phyloP scores from a whole-genome alignment of 2,888 invertebrate genomes.

The Galerucella pusilla region DNA sequence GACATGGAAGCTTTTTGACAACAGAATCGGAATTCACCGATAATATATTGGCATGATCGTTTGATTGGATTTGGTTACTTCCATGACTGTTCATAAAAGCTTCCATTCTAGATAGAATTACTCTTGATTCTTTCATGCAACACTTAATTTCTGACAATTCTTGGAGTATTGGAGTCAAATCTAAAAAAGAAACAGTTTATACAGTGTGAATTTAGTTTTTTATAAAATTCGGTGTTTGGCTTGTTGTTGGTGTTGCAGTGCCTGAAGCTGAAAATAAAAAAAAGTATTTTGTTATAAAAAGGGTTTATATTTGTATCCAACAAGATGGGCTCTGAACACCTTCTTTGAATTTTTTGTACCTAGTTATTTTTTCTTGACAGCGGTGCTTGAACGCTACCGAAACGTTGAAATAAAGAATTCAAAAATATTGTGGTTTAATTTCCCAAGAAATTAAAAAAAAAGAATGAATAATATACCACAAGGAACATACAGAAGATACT shows the following conservation, averaged over 20 bases:
- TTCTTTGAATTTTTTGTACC: too few relatives aligned
- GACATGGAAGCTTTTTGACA: conserved; percentile 28
- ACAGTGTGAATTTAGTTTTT: conserved; percentile 11
- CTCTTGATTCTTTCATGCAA: conserved; percentile 30
- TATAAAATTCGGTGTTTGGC: conserved; percentile 20
- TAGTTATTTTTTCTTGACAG: too few relatives aligned
- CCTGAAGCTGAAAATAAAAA: conserved; percentile 23
- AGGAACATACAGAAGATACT: too few relatives aligned
- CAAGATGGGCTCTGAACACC: too few relatives aligned
- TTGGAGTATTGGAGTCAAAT: conserved; percentile 27
- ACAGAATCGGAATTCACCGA: conserved; percentile 18
- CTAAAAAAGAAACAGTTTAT: conserved; percentile 28
- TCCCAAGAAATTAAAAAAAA: too few relatives aligned
- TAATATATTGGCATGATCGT: conserved; percentile 19
- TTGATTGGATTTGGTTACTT: conserved; percentile 21
- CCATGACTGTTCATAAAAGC: conserved; percentile 25
- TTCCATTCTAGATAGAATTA: conserved; percentile 29
- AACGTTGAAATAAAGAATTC: too few relatives aligned
- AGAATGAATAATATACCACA: too few relatives aligned
- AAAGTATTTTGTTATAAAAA: conserved; percentile 17
- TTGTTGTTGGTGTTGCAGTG: conserved; percentile 20
- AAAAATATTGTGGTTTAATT: too few relatives aligned
- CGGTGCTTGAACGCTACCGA: too few relatives aligned
- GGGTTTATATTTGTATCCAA: too few relatives aligned
- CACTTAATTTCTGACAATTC: conserved; percentile 30